A percentile compares a stretch with the other conserved stretches of the same genome.
These are phyloP conservation scores for Chesias legatella DNA, from an alignment of 2,888 invertebrate genomes.

Conservation along the genomic window DNA sequence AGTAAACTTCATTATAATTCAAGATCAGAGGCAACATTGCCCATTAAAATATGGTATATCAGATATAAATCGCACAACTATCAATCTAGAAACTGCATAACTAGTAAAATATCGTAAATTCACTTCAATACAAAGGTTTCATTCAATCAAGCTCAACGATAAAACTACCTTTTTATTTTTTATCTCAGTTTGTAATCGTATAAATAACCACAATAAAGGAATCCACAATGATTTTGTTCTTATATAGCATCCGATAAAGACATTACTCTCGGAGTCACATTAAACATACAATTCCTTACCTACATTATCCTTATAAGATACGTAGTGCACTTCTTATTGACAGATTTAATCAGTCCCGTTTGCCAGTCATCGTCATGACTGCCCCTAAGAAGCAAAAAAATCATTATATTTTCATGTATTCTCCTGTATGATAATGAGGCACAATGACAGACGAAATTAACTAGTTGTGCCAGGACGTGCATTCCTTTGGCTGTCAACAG, in stretches of 20 bases:
- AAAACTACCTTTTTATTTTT: slow-evolving; percentile 7
- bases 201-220: slow-evolving; percentile 13
- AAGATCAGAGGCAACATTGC: no score
- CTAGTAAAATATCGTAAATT: no score
- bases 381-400: slow-evolving; percentile 17
- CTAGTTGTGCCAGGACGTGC: slow-evolving; percentile 52
- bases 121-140: no score
- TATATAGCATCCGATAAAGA: slow-evolving; percentile 11
- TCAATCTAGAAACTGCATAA: no score
- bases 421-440: slow-evolving; percentile 49
- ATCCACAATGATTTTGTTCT: slow-evolving; percentile 11
- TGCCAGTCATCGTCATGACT: slow-evolving; percentile 14
- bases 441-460: slow-evolving; percentile 56
- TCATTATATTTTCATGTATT: slow-evolving; percentile 31
- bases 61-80: no score
- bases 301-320: slow-evolving; percentile 10
- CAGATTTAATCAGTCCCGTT: slow-evolving; percentile 10
- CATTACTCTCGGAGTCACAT: slow-evolving; percentile 9
- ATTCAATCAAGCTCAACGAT: no score
- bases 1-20: no score
- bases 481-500: slow-evolving; percentile 62
- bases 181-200: slow-evolving; percentile 5
- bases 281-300: slow-evolving; percentile 13
- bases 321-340: slow-evolving; percentile 10
- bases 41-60: no score